Evolutionary conservation across 92 coral and sea anemone species (phyloP).

Genomic region (Blastomussa wellsi): DNA sequence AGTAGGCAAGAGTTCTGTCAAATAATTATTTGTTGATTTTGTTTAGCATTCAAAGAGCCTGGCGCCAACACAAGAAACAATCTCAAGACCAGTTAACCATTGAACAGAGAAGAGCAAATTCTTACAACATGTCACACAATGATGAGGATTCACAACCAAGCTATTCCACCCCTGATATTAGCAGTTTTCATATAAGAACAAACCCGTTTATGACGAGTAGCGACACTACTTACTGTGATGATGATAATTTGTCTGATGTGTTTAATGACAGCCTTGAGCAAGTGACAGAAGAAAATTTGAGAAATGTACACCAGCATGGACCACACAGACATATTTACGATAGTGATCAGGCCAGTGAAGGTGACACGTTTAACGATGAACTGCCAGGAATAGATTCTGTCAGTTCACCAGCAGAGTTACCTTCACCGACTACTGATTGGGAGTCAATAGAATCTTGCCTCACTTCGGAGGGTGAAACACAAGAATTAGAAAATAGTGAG

Average conservation of each 20-base stretch:
- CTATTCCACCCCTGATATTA: constrained; percentile 18
- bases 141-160: background rate
- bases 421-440: constrained; percentile 98
- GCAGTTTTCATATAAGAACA: constrained; percentile 66
- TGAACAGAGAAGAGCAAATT: background rate
- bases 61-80: constrained; percentile 79
- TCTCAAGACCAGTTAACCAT: constrained; percentile 31
- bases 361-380: constrained; percentile 54
- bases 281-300: constrained; percentile 54
- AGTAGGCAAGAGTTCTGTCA: background rate
- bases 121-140: constrained; percentile 46
- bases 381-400: constrained; percentile 59
- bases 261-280: constrained; percentile 93
- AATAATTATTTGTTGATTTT: background rate
- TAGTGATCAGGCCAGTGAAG: constrained; percentile 20
- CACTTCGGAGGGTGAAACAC: constrained; percentile 75
- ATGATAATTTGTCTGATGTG: constrained; percentile 58
- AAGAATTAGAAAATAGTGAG: constrained; percentile 71
- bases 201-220: constrained; percentile 69
- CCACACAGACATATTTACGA: constrained; percentile 12
- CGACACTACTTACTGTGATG: constrained; percentile 51
- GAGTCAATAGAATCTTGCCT: constrained; percentile 92
- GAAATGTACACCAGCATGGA: constrained; percentile 26
- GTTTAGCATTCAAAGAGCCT: constrained; percentile 90
- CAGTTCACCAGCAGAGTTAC: constrained; percentile 82